Evolutionary conservation across 1,140 invertebrate genomes (phyloP), one percentile per base, ranked within the genome.

Genomic region (Ips typographus): DNA sequence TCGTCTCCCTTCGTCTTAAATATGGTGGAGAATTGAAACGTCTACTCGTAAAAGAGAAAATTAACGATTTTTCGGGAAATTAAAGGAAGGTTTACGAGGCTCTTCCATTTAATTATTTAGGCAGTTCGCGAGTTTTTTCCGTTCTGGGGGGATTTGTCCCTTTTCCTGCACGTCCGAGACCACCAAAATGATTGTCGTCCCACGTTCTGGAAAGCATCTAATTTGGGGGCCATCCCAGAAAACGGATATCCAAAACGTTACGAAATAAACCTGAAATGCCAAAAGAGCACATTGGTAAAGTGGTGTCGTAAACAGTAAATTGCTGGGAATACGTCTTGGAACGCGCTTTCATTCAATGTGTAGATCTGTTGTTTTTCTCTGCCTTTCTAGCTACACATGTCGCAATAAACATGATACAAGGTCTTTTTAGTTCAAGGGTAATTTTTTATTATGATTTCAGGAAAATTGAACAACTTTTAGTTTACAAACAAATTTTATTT

Each of bases 241-340:
- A 8, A 55, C 22, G 41, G 22, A 39, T 38, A 55, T 8, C 36
- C 47, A 42, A 59, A 59, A 61, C 60, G 53, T 68, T 60, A 44
- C 43, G 44, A 60, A 60, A 60, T 60, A 68, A 68, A 42, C 56
- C 65, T 37, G 47, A 60, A 68, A 68, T 68, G 47, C 57, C 49
- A 60, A 22, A 60, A 59, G 57, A 60, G 65, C 56, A 68, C 49
- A 53, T 68, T 68, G 65, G 58, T 52, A 68, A 75, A 75, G 73
- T 75, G 70, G 62, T 65, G 68, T 73, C 73, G 73, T 75, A 75
- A 75, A 75, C 69, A 73, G 72, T 72, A 75, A 75, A 75, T 75
- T 75, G 73, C 73, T 73, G 53, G 67, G 69, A 72, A 73, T 75
- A 75, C 71, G 63, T 75, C 69, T 72, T 67, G 70, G 61, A 49